A percentile compares a stretch with the other conserved stretches of the same genome.
phyloP scores from a whole-genome alignment of 2,113 vertebrate genomes.

The Dolichotis patagonum region DNA sequence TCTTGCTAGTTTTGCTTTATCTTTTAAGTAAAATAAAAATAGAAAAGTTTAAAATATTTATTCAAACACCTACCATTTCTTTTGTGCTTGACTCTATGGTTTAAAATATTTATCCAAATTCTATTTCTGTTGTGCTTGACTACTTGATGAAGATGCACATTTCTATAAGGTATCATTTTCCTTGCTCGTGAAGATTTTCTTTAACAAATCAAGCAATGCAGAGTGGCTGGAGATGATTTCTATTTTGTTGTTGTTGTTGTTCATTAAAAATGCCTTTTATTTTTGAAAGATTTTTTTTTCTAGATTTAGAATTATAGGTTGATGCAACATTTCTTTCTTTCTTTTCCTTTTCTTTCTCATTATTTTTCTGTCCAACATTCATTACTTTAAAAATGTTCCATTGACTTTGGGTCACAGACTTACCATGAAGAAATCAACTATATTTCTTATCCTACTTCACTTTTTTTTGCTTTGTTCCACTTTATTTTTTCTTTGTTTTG shows the following conservation, averaged over 20 bases:
- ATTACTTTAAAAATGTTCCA: neutral
- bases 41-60: neutral
- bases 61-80: neutral
- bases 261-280: neutral
- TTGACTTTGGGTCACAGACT: neutral
- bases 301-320: neutral
- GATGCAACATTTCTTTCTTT: neutral
- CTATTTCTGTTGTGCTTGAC: neutral
- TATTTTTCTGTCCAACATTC: neutral
- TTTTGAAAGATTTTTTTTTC: conserved; percentile 37
- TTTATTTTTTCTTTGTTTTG: neutral
- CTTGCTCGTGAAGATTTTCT: neutral
- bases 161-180: neutral
- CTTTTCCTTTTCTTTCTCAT: neutral
- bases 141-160: neutral
- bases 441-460: neutral
- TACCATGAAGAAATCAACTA: neutral
- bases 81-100: neutral
- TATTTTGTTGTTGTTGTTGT: neutral
- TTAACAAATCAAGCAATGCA: neutral
- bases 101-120: neutral
- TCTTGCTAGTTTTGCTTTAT: conserved; percentile 1
- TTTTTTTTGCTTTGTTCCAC: neutral
- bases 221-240: neutral
- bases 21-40: conserved; percentile 23